A percentile compares a stretch with the other conserved stretches of the same genome.
phyloP scores from a whole-genome alignment of 2,113 vertebrate species.

The Pollimyrus isidori region DNA sequence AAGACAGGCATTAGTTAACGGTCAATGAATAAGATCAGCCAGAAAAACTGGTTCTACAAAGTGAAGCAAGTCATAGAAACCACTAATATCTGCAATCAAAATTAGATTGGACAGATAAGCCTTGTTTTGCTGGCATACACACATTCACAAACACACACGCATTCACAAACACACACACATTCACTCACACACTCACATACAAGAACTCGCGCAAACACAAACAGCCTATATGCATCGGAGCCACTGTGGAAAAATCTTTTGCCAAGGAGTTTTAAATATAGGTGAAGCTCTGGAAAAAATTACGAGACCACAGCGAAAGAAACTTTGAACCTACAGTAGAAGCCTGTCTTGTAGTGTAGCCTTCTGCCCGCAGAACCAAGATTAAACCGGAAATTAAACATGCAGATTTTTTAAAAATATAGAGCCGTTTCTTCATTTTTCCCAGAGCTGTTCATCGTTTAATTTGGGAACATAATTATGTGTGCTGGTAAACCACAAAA shows the following conservation, averaged over 20 bases:
- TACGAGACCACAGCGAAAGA: not conserved
- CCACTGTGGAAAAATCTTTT: not conserved
- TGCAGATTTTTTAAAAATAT: not conserved
- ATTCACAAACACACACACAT: not conserved
- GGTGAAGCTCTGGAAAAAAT: not conserved
- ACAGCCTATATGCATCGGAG: not conserved
- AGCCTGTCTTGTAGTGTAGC: not conserved
- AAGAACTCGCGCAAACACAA: slow-evolving; percentile 9
- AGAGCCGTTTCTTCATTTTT: not conserved
- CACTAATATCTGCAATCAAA: slow-evolving; percentile 53
- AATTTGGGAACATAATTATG: not conserved
- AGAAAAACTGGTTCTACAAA: slow-evolving; percentile 25
- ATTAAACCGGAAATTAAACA: not conserved
- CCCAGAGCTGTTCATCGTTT: not conserved
- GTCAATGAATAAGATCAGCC: slow-evolving; percentile 42
- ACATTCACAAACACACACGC: slow-evolving; percentile 20
- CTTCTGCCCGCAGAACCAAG: not conserved
- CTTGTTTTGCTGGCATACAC: slow-evolving; percentile 35
- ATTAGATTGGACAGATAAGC: slow-evolving; percentile 55
- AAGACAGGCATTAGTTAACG: slow-evolving; percentile 49
- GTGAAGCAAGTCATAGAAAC: slow-evolving; percentile 39
- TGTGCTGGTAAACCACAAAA: not conserved
- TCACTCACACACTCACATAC: slow-evolving; percentile 11
- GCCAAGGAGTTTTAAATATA: not conserved
- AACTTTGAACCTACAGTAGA: not conserved